phyloP scores from a whole-genome alignment of 2,888 invertebrate genomes.

The Chrysolina haemoptera region DNA sequence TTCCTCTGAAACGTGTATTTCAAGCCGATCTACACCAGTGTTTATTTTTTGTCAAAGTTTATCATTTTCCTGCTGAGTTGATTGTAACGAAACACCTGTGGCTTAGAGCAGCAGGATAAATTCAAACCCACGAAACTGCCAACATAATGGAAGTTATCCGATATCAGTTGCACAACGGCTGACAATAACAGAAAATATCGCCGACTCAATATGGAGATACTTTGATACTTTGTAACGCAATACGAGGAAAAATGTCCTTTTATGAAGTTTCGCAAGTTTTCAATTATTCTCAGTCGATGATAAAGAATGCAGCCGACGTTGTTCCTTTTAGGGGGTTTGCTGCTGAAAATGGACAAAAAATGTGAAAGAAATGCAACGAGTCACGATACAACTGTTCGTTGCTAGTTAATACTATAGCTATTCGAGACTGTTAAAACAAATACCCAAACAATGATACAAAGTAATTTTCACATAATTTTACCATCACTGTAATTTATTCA shows the following conservation, averaged over 20 bases:
- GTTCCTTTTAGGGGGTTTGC: background rate
- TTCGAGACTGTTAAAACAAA: no score
- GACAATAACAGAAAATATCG: constrained; percentile 17
- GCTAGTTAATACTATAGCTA: background rate
- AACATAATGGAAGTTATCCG: background rate
- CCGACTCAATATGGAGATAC: constrained; percentile 9
- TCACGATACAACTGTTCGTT: constrained; percentile 1
- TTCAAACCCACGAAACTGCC: constrained; percentile 12
- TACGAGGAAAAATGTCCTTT: background rate
- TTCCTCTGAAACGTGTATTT: background rate
- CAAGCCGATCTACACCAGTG: background rate
- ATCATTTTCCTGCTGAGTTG: constrained; percentile 18
- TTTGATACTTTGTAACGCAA: constrained; percentile 13
- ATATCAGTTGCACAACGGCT: constrained; percentile 23
- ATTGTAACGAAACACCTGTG: constrained; percentile 20
- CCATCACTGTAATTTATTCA: no score
- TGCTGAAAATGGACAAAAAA: background rate
- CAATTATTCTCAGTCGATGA: constrained; percentile 14
- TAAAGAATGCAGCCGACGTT: constrained; percentile 9
- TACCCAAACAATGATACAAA: no score
- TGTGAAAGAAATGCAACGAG: background rate
- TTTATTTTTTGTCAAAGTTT: constrained; percentile 3
- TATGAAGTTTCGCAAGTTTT: constrained; percentile 13
- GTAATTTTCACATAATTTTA: no score
- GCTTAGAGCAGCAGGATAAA: constrained; percentile 20